These are phyloP conservation scores for Sycophila texana DNA, from an alignment of 2,888 invertebrate genomes.

Conservation along the genomic window DNA sequence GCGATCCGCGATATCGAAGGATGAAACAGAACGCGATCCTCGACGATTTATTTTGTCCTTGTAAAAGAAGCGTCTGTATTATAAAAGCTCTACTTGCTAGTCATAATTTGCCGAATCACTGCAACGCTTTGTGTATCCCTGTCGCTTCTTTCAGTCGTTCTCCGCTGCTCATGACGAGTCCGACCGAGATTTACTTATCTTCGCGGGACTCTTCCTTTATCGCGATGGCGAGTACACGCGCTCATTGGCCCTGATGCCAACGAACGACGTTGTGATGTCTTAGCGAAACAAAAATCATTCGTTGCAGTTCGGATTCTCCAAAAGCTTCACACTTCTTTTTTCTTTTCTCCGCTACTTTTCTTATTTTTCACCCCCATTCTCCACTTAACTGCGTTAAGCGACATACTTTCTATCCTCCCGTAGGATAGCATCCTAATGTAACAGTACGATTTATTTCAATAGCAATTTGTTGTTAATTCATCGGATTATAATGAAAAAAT, in stretches of 20 bases:
- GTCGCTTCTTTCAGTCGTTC: slow-evolving; percentile 36
- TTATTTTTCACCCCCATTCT: neutral
- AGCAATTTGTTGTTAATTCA: slow-evolving; percentile 22
- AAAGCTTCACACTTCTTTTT: slow-evolving; percentile 33
- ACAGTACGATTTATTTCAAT: slow-evolving; percentile 25
- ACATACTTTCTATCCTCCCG: slow-evolving; percentile 2
- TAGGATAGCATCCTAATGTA: slow-evolving; percentile 31
- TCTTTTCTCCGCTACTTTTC: slow-evolving; percentile 15
- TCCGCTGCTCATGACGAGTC: slow-evolving; percentile 23
- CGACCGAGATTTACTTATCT: slow-evolving; percentile 25
- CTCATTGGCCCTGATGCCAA: slow-evolving; percentile 56
- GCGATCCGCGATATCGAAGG: slow-evolving; percentile 5
- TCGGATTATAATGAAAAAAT: neutral
- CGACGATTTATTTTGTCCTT: slow-evolving; percentile 37
- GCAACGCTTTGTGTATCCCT: slow-evolving; percentile 50
- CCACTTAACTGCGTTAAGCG: too few relatives aligned
- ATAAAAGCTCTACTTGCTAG: slow-evolving; percentile 56
- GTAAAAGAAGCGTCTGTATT: slow-evolving; percentile 43
- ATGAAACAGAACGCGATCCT: slow-evolving; percentile 14
- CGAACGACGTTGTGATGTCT: slow-evolving; percentile 50
- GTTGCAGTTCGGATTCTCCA: slow-evolving; percentile 30
- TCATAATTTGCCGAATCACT: slow-evolving; percentile 52
- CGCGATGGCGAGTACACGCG: slow-evolving; percentile 46
- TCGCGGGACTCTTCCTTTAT: slow-evolving; percentile 8
- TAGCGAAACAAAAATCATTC: slow-evolving; percentile 16